These are phyloP conservation scores for Serranochromis macrocephalus DNA, from an alignment of 2,113 vertebrate genomes.

Conservation along the genomic window DNA sequence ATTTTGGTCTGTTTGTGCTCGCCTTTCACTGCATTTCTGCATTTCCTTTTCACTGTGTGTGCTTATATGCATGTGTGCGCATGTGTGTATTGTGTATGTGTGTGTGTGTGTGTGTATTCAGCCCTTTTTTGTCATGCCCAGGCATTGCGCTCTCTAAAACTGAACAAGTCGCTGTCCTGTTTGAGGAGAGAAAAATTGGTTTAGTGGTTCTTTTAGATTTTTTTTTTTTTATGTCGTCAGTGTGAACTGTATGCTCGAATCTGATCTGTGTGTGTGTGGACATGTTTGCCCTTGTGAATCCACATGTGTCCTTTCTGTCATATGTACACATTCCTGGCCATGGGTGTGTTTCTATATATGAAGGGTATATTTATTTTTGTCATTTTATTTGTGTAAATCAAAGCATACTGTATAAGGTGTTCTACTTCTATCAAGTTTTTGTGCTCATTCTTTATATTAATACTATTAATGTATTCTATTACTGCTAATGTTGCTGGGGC, in stretches of 20 bases:
- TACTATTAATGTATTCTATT: not conserved
- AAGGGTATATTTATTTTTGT: not conserved
- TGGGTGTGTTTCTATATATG: not conserved
- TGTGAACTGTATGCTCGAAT: constrained; percentile 37
- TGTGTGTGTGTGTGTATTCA: not conserved
- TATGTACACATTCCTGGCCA: not conserved
- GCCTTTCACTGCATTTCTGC: not conserved
- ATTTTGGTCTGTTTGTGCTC: not conserved
- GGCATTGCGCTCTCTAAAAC: constrained; percentile 10
- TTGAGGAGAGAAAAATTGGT: constrained; percentile 28
- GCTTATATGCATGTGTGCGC: not conserved
- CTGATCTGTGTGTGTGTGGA: not conserved
- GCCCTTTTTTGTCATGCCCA: constrained; percentile 14
- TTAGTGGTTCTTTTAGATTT: constrained; percentile 50
- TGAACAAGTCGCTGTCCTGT: constrained; percentile 4
- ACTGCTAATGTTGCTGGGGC: not conserved
- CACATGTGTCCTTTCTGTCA: not conserved
- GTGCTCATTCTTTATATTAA: not conserved
- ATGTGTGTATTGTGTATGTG: not conserved
- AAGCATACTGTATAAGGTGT: not conserved
- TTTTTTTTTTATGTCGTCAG: constrained; percentile 19
- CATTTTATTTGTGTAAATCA: not conserved
- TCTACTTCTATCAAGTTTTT: not conserved
- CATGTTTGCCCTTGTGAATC: not conserved
- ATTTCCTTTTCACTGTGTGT: not conserved